Evolutionary conservation across 2,113 vertebrate species (phyloP), one percentile per base, ranked within the genome.

Genomic region (Tachycineta bicolor): DNA sequence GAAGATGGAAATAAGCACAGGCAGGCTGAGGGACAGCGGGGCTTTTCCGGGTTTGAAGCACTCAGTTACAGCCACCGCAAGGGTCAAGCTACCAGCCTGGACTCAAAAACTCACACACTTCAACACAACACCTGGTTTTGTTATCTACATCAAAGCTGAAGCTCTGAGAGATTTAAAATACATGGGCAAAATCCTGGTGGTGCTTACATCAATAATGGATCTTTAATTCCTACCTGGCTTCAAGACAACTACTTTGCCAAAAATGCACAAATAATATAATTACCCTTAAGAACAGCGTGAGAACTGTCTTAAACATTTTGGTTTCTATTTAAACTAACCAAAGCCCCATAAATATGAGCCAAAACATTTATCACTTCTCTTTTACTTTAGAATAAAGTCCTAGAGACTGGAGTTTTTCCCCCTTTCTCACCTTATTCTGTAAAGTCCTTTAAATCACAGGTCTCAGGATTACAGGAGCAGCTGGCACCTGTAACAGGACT

Each of bases 361-460:
- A 41, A 82, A 82, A 78, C 14, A 43, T 31, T 56, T 63, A 82
- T 16, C 25, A 46, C 9, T 44, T 90, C n/a, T 60, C 39, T 74
- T n/a, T 33, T 58, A 65, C 37, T 59, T 34, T 16, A 34, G 33
- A 59, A 59, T 33, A 22, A 24, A 59, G n/a, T 59, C 56, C 10
- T 49, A 71, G 9, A 56, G 6, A 76, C 0, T 24, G 4, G 19
- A 41, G 12, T 34, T 9, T 77, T 17, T 19, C 2, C 0, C 5
- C 7, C 11, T 13, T 49, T 49, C 50, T 49, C 50, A 91, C 24
- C 60, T 94, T 69, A 59, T 49, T 76, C 29, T 69, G 26, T 28
- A 4, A 76, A 87, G 43, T 52, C n/a, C 37, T 85, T 76, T 65
- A 83, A 73, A 92, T 31, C 21, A 14, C 63, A 85, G 43, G 41